phyloP scores from a whole-genome alignment of 2,113 vertebrate species.

The Phalacrocorax pelagicus region DNA sequence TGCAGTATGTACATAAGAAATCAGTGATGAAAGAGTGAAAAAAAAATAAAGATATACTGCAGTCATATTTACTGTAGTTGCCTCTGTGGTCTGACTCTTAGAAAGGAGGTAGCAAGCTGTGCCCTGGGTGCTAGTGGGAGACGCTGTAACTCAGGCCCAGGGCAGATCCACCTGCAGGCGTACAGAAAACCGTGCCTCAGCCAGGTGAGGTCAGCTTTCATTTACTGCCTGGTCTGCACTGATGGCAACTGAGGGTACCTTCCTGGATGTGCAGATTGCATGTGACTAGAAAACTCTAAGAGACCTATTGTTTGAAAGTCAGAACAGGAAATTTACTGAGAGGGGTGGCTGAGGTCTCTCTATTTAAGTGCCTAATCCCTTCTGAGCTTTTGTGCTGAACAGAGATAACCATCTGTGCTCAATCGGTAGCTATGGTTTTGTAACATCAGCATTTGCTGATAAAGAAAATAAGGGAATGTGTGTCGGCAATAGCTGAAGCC shows the following conservation, averaged over 20 bases:
- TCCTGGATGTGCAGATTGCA: neutral
- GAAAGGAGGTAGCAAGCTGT: neutral
- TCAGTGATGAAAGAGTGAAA: neutral
- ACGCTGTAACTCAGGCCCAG: neutral
- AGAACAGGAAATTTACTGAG: conserved; percentile 30
- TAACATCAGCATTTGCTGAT: conserved; percentile 78
- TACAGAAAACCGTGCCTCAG: neutral
- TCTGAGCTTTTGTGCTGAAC: conserved; percentile 53
- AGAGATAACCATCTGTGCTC: conserved; percentile 73
- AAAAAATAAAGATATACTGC: neutral
- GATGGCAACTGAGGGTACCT: neutral
- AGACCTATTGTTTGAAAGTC: conserved; percentile 34
- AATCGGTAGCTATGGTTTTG: conserved; percentile 65
- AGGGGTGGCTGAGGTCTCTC: conserved; percentile 39
- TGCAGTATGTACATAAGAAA: neutral
- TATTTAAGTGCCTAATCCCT: conserved; percentile 51
- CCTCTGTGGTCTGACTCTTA: neutral
- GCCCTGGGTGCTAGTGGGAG: neutral
- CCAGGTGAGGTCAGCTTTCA: neutral
- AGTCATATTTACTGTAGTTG: accelerated
- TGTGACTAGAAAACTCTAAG: neutral
- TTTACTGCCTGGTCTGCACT: neutral
- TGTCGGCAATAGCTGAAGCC: conserved; percentile 58
- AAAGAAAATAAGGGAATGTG: conserved; percentile 67
- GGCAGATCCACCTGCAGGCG: neutral